Percentiles rank a stretch among this genome's conserved stretches.
These are phyloP conservation scores for Muntiacus reevesi DNA, from an alignment of 2,113 vertebrate species.

Conservation along the genomic window DNA sequence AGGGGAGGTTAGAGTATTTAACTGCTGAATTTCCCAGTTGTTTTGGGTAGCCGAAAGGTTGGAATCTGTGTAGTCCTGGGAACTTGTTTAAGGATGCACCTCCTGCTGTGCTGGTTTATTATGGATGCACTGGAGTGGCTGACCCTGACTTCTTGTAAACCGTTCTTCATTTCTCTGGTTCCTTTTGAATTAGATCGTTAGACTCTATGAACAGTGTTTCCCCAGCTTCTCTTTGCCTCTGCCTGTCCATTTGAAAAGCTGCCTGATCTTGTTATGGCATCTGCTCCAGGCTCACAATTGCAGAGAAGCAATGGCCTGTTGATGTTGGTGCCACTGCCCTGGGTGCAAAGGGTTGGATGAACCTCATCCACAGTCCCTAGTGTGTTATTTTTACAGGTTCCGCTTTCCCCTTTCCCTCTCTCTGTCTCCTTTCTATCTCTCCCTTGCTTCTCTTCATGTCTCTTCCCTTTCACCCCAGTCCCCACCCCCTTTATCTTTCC, in stretches of 20 bases:
- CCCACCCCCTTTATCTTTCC: neutral
- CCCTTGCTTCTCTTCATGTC: neutral
- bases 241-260: neutral
- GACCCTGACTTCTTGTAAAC: neutral
- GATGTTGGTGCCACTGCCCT: neutral
- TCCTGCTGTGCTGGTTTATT: neutral
- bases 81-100: neutral
- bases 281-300: neutral
- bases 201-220: neutral
- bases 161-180: neutral
- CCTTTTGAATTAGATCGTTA: neutral
- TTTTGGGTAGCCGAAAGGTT: neutral
- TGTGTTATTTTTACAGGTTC: accelerated
- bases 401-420: no score
- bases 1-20: neutral
- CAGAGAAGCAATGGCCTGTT: neutral
- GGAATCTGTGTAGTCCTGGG: neutral
- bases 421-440: accelerated
- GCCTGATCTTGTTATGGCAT: no score
- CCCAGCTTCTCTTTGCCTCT: neutral
- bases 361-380: neutral
- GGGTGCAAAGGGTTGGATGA: neutral
- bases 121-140: neutral
- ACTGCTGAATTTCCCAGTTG: accelerated
- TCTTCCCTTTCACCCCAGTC: neutral